Evolutionary conservation across 2,888 invertebrate genomes (phyloP), one percentile per base, ranked within the genome.

Genomic region (Parnassius orleans): DNA sequence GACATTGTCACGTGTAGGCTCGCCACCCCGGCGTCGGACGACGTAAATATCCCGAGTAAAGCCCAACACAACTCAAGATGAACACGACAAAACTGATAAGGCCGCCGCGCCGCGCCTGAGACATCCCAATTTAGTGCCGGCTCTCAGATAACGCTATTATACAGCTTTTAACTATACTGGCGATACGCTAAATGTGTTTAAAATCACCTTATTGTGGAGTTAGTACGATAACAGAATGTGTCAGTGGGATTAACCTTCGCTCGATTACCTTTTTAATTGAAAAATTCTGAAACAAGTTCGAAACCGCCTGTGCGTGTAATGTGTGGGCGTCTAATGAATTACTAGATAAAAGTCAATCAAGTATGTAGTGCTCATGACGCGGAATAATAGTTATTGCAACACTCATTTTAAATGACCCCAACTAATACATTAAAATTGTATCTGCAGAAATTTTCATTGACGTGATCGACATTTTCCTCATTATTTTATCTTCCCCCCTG

Each of bases 21-120:
- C 71, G 78, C 80, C 74, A 83, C 85, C 84, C 84, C 77, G 81
- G 75, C 80, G 81, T 73, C 74, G 77, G 68, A 70, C 76, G 78
- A 83, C 85, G 87, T 90, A 90, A 89, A 90, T 87, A 86, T 86
- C 80, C 85, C 83, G 72, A 78, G 84, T 88, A 88, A 90, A 90
- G 90, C 90, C 89, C 86, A 90, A 90, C 90, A 88, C 88, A 91
- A 90, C 90, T 91, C 90, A 91, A 87, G 87, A 87, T 86, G 88
- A 87, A 90, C 90, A 90, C 84, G 90, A 90, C 90, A 84, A 85
- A 86, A 86, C 87, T 89, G 90, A 90, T 90, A 91, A 90, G 83
- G 73, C 74, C 79, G 80, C 85, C 86, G 83, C 83, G 81, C 81
- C 86, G 80, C 77, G 77, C 77, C 77, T 78, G 81, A 86, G 89